A percentile compares a stretch with the other conserved stretches of the same genome.
phyloP scores from a whole-genome alignment of 2,888 invertebrate genomes.

The Trachelus tabidus region DNA sequence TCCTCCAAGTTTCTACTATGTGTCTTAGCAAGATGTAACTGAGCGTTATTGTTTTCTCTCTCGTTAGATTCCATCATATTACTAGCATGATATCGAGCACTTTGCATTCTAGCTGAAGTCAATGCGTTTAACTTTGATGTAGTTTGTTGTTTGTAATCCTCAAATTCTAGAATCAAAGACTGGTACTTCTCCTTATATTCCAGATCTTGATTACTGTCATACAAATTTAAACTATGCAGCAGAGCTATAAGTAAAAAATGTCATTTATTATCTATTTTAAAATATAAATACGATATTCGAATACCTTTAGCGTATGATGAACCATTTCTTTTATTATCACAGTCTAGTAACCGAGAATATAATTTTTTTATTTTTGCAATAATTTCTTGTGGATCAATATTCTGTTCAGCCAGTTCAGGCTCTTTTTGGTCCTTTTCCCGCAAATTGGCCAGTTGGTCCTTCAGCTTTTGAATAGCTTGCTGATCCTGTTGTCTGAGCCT shows the following conservation, averaged over 20 bases:
- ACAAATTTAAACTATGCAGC: constrained; percentile 60
- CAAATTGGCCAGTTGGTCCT: constrained; percentile 64
- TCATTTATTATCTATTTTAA: neutral
- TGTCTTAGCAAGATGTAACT: constrained; percentile 68
- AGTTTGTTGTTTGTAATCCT: constrained; percentile 71
- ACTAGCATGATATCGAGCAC: neutral
- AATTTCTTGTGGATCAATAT: constrained; percentile 53
- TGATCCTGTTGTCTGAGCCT: constrained; percentile 78
- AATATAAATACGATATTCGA: constrained; percentile 11
- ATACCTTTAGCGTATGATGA: constrained; percentile 64
- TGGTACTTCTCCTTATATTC: constrained; percentile 76
- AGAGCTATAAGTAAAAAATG: constrained; percentile 51
- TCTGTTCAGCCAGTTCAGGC: constrained; percentile 31
- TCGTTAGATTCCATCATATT: constrained; percentile 20
- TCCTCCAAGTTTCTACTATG: constrained; percentile 77
- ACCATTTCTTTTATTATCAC: constrained; percentile 65
- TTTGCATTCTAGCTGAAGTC: neutral
- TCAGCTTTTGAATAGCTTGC: constrained; percentile 76
- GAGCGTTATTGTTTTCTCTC: constrained; percentile 47
- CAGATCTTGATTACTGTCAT: constrained; percentile 47
- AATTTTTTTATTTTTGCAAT: constrained; percentile 65
- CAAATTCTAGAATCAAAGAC: constrained; percentile 74
- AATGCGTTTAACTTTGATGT: constrained; percentile 16
- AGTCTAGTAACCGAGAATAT: constrained; percentile 63
- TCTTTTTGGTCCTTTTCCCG: constrained; percentile 49